Evolutionary conservation across 37 sponge, comb jelly and placozoan species (phyloP), one percentile per base, ranked within the genome.

Genomic region (Oopsacas minuta): DNA sequence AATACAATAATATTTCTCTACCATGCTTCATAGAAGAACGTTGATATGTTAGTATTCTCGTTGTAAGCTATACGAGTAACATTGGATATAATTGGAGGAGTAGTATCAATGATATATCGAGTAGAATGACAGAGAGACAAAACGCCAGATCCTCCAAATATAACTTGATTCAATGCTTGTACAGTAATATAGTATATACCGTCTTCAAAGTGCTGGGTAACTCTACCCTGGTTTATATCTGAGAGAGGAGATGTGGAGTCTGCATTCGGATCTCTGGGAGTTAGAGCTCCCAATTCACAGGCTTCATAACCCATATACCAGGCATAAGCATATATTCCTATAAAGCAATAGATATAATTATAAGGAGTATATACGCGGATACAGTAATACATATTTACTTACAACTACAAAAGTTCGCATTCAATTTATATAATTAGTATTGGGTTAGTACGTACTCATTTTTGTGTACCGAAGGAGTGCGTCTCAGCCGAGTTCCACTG

Each of bases 121-220:
- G 91, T 90, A 75, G 82, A 83, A 82, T 94, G 95, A 0, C 88
- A 88, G 17, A 94, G 81, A 0, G 88, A 92, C 23, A 92, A 92
- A 36, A 88, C 92, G 12, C 92, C 87, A 0, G 95, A 86, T 0
- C 92, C 91, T 22, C 95, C 95, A 81, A 92, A 91, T 17, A 35
- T 89, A 12, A 89, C 91, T 81, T 39, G 30, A 82, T 86, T 94
- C 38, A 91, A 37, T 39, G 37, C 82, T 42, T 38, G 82, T 8
- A 94, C 88, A 35, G 92, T 89, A 37, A 94, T 82, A 52, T 81
- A 94, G 88, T 94, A 94, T 0, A 83, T 25, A 5, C 90, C 93
- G 83, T 93, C 93, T 0, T 83, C 23, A 0, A 93, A 85, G 8
- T 39, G 53, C n/a, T 85, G n/a, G 0, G 38, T 39, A 34, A 82